Percentiles rank a stretch among this genome's conserved stretches.
Conservation (phyloP, 1,140 invertebrate species). For the Drosophila arizonae region DNA sequence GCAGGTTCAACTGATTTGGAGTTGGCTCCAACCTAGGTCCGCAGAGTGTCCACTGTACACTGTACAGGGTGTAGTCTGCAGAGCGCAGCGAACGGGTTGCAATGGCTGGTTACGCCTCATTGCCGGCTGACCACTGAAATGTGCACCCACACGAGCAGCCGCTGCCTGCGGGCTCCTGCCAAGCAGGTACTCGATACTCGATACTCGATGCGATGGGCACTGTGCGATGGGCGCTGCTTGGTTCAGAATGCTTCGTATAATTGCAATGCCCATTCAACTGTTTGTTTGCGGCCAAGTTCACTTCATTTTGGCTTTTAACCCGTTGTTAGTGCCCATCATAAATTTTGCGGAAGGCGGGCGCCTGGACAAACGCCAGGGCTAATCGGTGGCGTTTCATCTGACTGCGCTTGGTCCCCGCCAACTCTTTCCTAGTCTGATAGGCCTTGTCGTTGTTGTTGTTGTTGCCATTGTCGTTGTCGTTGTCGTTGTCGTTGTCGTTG, state of each 20-base stretch:
- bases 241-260: constrained; percentile 53
- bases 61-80: background rate
- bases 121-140: constrained; percentile 31
- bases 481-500: constrained; percentile 23
- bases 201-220: constrained; percentile 17
- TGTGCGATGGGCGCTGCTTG: background rate
- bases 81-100: constrained; percentile 37
- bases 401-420: constrained; percentile 1
- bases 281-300: constrained; percentile 60
- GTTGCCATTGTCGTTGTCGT: constrained; percentile 20
- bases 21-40: too few species aligned
- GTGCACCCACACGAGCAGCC: constrained; percentile 35
- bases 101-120: constrained; percentile 42
- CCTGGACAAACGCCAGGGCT: constrained; percentile 51
- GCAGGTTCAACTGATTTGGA: constrained; percentile 5
- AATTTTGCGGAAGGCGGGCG: constrained; percentile 59
- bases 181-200: constrained; percentile 15
- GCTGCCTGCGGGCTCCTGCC: background rate
- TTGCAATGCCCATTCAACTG: constrained; percentile 79
- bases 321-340: constrained; percentile 78
- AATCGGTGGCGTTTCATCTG: constrained; percentile 79
- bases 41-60: background rate
- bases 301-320: constrained; percentile 45
- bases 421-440: constrained; percentile 5
- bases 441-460: constrained; percentile 12